A percentile compares a stretch with the other conserved stretches of the same genome.
Conservation (phyloP, 2,113 vertebrate genomes). For the Gadus chalcogrammus region DNA sequence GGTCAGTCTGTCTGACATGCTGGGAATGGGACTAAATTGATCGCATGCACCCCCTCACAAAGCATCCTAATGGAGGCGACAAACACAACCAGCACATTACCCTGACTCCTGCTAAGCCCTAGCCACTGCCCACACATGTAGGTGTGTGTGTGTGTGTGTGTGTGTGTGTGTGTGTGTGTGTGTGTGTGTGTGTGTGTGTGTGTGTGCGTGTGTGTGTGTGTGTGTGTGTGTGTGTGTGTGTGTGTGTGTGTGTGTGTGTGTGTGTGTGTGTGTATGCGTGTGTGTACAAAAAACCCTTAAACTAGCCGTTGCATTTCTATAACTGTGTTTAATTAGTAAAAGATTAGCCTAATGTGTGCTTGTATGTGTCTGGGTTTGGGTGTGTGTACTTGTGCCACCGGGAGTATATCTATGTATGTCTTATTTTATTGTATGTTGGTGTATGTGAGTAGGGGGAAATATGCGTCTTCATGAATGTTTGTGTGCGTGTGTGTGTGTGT, state of each 20-base stretch:
- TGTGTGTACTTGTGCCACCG: too few relatives aligned
- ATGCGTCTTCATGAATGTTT: background rate
- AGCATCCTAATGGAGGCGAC: slow-evolving; percentile 52
- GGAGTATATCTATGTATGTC: too few relatives aligned
- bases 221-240: too few relatives aligned
- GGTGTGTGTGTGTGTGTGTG: slow-evolving; percentile 21
- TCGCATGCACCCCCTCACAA: slow-evolving; percentile 35
- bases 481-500: slow-evolving; percentile 9
- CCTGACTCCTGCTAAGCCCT: slow-evolving; percentile 28
- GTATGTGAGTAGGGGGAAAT: background rate
- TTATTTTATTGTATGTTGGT: background rate
- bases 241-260: too few relatives aligned
- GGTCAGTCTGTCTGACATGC: slow-evolving; percentile 24
- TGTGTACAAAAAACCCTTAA: too few relatives aligned
- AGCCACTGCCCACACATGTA: slow-evolving; percentile 6
- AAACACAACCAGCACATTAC: slow-evolving; percentile 42
- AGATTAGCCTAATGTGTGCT: too few relatives aligned
- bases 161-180: slow-evolving; percentile 14
- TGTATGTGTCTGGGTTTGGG: too few relatives aligned
- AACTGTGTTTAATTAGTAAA: too few relatives aligned
- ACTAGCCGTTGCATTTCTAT: too few relatives aligned
- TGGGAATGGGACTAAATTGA: slow-evolving; percentile 42
- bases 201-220: background rate
- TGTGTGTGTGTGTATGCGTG: too few relatives aligned
- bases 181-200: background rate